Base-by-base conservation (phyloP, 2,888 invertebrate species). In the Lasioglossum vierecki region DNA sequence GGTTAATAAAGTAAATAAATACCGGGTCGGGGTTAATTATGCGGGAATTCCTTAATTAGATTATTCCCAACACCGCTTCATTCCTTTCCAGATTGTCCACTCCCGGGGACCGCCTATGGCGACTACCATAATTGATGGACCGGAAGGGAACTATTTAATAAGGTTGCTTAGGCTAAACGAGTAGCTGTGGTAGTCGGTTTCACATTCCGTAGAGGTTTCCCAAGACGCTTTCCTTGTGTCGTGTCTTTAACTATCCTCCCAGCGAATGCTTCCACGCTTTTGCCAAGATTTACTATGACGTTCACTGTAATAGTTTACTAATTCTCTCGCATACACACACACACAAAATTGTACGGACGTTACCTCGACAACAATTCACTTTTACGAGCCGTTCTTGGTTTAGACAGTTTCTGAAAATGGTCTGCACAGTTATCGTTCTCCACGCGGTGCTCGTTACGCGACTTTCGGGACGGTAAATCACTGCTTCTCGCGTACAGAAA, bases 71-170 rank as follows among this genome's bases (percentile, higher is more conserved):
- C 88, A 76, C 18, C 78, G 75, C 30, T 44, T 75, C 70, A 83
- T 88, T 87, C 76, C 68, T 82, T 83, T 39, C 77, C 76, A 72
- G 68, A 79, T 76, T 46, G 74, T n/a, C 72, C 72, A 75, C 75
- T 53, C 49, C 9, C 57, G n/a, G 68, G 70, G 90, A 90, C 89
- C 91, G 84, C 91, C 91, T 89, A 86, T 79, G 87, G 81, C 66
- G 90, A 53, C 68, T 60, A 49, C 75, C 60, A 72, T 90, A 90
- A 90, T 82, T 80, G 82, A 90, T 79, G 84, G 75, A 70, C 84
- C 83, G 76, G 68, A 78, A 66, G 49, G 76, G 82, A 88, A 90
- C 90, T 89, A 85, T 90, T 88, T 90, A 90, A 90, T 84, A 87
- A 87, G 87, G 76, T 86, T 88, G 80, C 88, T 88, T 82, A 83